These are phyloP conservation scores for Notarius lentiginosus DNA, from an alignment of 2,113 vertebrate genomes.

Conservation along the genomic window DNA sequence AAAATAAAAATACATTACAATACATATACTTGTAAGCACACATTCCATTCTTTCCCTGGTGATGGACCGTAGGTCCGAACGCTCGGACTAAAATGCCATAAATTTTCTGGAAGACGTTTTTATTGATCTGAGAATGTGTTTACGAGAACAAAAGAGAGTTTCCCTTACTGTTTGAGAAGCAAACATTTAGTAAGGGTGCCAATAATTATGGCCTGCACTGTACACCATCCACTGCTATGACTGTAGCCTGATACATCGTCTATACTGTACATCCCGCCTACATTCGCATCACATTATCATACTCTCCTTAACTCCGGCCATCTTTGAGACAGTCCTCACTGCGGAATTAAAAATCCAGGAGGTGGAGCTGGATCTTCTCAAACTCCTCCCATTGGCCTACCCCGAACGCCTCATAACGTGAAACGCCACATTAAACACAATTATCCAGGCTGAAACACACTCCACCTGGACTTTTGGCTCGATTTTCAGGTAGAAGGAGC, in stretches of 20 bases:
- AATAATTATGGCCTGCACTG: background rate
- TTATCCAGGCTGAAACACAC: background rate
- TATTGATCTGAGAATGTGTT: background rate
- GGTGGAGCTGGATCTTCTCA: background rate
- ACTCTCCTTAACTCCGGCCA: background rate
- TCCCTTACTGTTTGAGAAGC: background rate
- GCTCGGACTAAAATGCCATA: too few species aligned
- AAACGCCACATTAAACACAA: background rate
- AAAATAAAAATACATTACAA: too few species aligned
- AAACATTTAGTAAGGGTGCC: background rate
- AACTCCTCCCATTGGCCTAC: too few species aligned
- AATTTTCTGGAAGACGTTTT: too few species aligned
- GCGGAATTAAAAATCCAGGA: background rate
- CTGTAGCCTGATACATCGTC: background rate
- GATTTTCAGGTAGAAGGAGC: background rate
- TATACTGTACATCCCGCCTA: background rate
- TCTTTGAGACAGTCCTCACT: background rate
- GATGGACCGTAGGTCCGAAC: too few species aligned
- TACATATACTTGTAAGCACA: too few species aligned
- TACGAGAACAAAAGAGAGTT: background rate
- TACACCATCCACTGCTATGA: background rate
- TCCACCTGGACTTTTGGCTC: background rate
- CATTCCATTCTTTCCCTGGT: too few species aligned
- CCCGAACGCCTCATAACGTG: background rate
- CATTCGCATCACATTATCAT: background rate